These are phyloP conservation scores for Tanaodytes sp. DNA, from an alignment of 2,888 invertebrate species.

Conservation along the genomic window DNA sequence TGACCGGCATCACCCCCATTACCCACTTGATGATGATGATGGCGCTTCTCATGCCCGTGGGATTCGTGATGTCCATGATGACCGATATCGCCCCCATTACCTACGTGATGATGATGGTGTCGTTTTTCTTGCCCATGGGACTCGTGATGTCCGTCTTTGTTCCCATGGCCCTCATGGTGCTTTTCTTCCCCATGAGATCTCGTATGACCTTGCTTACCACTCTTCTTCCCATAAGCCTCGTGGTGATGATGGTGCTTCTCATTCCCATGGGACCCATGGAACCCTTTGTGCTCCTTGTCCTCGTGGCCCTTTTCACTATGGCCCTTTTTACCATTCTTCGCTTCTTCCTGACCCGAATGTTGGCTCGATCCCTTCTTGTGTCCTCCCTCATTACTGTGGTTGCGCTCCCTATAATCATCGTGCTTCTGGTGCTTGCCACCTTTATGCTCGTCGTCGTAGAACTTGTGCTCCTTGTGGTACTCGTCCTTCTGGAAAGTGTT, in stretches of 20 bases:
- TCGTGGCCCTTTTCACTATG: conserved; percentile 79
- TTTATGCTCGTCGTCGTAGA: conserved; percentile 83
- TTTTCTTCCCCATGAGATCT: too few species aligned
- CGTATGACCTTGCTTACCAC: neutral
- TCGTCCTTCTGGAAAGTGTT: conserved; percentile 86
- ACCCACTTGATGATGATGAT: conserved; percentile 76
- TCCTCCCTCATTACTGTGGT: conserved; percentile 77
- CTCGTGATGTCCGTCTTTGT: too few species aligned
- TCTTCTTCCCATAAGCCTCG: conserved; percentile 76
- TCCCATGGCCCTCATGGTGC: conserved; percentile 78
- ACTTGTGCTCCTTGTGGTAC: conserved; percentile 84
- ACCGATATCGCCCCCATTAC: too few species aligned
- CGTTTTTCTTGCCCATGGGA: too few species aligned
- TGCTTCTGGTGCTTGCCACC: conserved; percentile 81
- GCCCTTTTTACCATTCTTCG: conserved; percentile 80
- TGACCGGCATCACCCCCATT: too few species aligned
- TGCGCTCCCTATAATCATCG: conserved; percentile 80
- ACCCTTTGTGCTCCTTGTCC: conserved; percentile 79
- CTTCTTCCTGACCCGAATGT: conserved; percentile 77
- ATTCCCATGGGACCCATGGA: conserved; percentile 78
- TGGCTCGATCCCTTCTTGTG: conserved; percentile 80
- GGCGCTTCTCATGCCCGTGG: conserved; percentile 78
- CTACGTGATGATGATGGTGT: too few species aligned
- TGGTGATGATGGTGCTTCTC: conserved; percentile 78
- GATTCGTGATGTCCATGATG: conserved; percentile 77